Percentiles rank a stretch among this genome's conserved stretches.
These are phyloP conservation scores for Larimichthys polyactis DNA, from an alignment of 2,113 vertebrate genomes.

Conservation along the genomic window DNA sequence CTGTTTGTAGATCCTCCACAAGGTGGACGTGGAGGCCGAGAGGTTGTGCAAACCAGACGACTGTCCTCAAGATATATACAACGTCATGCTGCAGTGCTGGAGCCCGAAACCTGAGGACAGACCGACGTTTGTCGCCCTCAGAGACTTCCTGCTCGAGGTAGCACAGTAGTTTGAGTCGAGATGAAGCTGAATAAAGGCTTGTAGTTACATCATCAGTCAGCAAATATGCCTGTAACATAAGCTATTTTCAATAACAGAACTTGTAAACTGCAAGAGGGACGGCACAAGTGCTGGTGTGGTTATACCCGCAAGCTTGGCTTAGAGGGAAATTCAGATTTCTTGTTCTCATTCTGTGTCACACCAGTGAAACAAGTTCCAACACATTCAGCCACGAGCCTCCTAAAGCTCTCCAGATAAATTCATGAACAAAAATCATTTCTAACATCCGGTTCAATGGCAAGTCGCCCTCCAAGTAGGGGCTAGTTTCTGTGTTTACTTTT, in stretches of 20 bases:
- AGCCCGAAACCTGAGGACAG: conserved; percentile 96
- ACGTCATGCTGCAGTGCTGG: conserved; percentile 98
- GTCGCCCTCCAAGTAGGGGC: no score
- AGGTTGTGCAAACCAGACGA: conserved; percentile 92
- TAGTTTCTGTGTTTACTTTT: background rate
- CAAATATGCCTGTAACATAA: background rate
- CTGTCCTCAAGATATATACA: conserved; percentile 97
- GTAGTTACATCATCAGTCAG: background rate
- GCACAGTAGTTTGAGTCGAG: background rate
- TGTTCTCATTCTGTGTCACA: no score
- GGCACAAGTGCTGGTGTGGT: background rate
- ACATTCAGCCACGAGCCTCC: no score
- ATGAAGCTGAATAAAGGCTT: background rate
- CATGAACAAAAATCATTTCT: no score
- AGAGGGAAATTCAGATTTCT: no score
- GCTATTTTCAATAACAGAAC: no score
- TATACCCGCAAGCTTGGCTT: no score
- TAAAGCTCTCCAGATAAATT: no score
- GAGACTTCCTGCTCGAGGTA: conserved; percentile 97
- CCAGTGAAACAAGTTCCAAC: no score
- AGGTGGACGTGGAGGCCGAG: conserved; percentile 96
- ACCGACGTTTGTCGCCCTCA: conserved; percentile 93
- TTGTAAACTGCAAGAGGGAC: background rate
- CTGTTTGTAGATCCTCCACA: conserved; percentile 92
- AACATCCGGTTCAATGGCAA: no score